A percentile compares a stretch with the other conserved stretches of the same genome.
phyloP scores from a whole-genome alignment of 2,888 invertebrate genomes.

The Cephus sareptanus region DNA sequence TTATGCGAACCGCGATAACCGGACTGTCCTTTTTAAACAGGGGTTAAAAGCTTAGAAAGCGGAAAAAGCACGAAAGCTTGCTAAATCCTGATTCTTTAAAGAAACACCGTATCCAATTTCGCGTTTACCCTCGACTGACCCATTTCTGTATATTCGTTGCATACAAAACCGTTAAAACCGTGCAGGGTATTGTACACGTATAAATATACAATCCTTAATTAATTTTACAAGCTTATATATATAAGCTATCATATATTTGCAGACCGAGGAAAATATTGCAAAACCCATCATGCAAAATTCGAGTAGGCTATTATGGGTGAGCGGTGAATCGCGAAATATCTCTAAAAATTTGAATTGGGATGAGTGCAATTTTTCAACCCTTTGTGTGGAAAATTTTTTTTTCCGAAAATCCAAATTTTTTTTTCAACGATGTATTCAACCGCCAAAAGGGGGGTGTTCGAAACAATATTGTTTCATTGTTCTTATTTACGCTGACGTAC shows the following conservation, averaged over 20 bases:
- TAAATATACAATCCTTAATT: not conserved
- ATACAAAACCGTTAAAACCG: not conserved
- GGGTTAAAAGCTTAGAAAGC: constrained; percentile 49
- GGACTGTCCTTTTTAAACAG: constrained; percentile 46
- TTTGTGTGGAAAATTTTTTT: not conserved
- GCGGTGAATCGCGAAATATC: not conserved
- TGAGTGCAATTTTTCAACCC: not conserved
- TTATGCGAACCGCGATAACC: constrained; percentile 53
- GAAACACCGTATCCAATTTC: not conserved
- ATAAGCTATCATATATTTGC: not conserved
- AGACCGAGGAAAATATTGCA: not conserved
- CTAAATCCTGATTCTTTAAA: not conserved
- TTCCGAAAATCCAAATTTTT: not conserved
- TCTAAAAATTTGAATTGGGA: not conserved
- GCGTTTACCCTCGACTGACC: not conserved
- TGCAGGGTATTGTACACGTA: not conserved
- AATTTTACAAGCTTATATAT: not conserved
- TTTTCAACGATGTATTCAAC: not conserved
- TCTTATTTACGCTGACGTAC: not conserved
- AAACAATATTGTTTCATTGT: not conserved
- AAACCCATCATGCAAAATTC: not conserved
- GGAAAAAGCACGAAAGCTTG: constrained; percentile 20
- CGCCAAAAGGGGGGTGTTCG: too few species aligned
- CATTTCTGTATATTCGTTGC: not conserved
- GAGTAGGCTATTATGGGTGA: not conserved